Conservation (phyloP, 2,797 vertebrate genomes). For the Adrianichthys oophorus region DNA sequence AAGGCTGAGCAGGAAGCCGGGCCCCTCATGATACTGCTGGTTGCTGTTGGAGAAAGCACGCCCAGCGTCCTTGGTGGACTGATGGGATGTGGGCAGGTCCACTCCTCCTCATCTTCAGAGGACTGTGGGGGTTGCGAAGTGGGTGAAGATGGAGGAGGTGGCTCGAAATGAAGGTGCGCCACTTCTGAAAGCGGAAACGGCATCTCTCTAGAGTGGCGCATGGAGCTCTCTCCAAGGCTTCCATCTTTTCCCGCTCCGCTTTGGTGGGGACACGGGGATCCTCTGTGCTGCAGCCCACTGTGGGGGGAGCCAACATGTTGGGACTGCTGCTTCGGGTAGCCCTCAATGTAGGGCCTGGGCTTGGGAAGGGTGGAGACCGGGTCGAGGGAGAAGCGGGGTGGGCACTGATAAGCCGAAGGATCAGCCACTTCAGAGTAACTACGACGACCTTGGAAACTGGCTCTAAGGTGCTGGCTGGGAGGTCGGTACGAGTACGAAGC, state of each 20-base stretch:
- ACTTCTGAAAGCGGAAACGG: constrained; percentile 84
- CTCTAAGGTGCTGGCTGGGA: constrained; percentile 88
- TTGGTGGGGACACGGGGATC: constrained; percentile 70
- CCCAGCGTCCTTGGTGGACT: constrained; percentile 81
- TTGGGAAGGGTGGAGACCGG: constrained; percentile 91
- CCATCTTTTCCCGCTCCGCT: constrained; percentile 58
- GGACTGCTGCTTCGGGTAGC: constrained; percentile 77
- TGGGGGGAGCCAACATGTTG: constrained; percentile 75
- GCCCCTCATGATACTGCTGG: constrained; percentile 83
- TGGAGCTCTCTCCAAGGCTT: constrained; percentile 64
- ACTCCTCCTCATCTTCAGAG: constrained; percentile 94
- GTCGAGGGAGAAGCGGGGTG: constrained; percentile 86
- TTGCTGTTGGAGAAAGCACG: constrained; percentile 66
- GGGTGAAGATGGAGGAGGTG: constrained; percentile 77
- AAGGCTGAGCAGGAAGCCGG: constrained; percentile 92
- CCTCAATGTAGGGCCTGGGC: constrained; percentile 87
- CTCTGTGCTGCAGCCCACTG: constrained; percentile 67
- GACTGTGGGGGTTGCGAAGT: constrained; percentile 81
- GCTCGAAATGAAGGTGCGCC: constrained; percentile 88
- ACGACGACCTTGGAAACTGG: constrained; percentile 93
- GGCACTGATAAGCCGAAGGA: constrained; percentile 87
- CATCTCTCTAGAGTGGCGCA: constrained; percentile 79
- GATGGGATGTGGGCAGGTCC: constrained; percentile 89
- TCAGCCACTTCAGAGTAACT: constrained; percentile 95
- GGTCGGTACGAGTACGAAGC: constrained; percentile 88